Percentiles rank a stretch among this genome's conserved stretches.
Conservation (phyloP, 2,113 vertebrate genomes). For the Panurus biarmicus region DNA sequence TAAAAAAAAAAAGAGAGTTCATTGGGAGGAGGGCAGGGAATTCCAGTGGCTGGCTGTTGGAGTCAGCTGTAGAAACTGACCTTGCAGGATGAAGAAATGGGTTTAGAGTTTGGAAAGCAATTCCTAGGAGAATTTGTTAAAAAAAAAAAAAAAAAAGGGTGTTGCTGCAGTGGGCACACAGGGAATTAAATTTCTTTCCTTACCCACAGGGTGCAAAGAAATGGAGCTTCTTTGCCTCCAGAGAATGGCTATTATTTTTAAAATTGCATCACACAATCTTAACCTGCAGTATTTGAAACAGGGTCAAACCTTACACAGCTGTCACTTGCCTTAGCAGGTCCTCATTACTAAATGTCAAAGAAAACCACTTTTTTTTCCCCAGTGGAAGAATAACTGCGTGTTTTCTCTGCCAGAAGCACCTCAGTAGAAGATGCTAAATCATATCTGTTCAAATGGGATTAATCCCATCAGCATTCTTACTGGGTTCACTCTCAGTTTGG, state of each 20-base stretch:
- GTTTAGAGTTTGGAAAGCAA: background rate
- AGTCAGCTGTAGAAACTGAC: background rate
- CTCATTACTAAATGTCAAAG: background rate
- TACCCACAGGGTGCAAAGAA: background rate
- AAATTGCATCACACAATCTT: background rate
- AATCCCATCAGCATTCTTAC: background rate
- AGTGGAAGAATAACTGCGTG: background rate
- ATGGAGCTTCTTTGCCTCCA: background rate
- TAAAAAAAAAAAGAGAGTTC: conserved; percentile 2
- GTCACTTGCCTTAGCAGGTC: background rate
- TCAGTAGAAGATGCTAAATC: background rate
- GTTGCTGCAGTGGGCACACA: background rate
- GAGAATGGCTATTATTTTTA: background rate
- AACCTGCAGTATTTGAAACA: background rate
- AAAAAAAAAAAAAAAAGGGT: background rate
- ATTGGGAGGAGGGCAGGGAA: background rate
- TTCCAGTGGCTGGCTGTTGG: background rate
- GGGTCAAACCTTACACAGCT: background rate
- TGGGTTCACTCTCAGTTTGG: background rate
- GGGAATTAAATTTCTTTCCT: background rate
- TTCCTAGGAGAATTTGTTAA: background rate
- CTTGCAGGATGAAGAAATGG: background rate
- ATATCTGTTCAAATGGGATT: background rate
- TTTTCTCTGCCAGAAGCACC: background rate
- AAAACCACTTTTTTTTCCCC: background rate